phyloP scores from a whole-genome alignment of 2,113 vertebrate genomes.

The Tiliqua scincoides region DNA sequence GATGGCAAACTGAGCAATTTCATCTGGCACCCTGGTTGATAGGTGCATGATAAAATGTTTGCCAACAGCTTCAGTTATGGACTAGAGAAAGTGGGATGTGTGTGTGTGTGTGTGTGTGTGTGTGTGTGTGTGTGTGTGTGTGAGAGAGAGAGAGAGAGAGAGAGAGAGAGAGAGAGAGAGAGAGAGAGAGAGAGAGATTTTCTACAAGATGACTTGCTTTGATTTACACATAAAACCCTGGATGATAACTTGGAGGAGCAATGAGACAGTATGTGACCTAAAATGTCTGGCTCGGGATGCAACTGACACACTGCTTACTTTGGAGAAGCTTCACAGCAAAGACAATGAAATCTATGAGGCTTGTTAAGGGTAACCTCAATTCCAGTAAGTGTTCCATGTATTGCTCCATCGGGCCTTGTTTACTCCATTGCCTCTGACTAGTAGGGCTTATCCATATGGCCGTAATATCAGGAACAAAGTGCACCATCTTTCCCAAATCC shows the following conservation, averaged over 20 bases:
- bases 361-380: slow-evolving; percentile 17
- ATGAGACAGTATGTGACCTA: background rate
- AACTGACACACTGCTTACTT: slow-evolving; percentile 17
- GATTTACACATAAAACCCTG: background rate
- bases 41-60: background rate
- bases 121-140: background rate
- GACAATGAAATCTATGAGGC: slow-evolving; percentile 23
- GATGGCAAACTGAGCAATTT: background rate
- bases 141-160: background rate
- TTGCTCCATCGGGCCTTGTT: slow-evolving; percentile 16
- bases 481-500: background rate
- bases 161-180: too few species aligned
- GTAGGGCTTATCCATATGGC: background rate
- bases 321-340: background rate
- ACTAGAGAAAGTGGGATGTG: background rate
- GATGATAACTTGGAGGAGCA: background rate
- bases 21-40: background rate
- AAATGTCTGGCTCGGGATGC: background rate
- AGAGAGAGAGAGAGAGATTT: too few species aligned
- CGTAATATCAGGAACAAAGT: background rate
- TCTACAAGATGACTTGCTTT: background rate
- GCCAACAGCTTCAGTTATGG: background rate
- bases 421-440: slow-evolving; percentile 17
- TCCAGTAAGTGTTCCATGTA: slow-evolving; percentile 5
- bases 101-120: background rate